A percentile compares a stretch with the other conserved stretches of the same genome.
These are phyloP conservation scores for Nebria salina DNA, from an alignment of 2,888 invertebrate species.

Conservation along the genomic window DNA sequence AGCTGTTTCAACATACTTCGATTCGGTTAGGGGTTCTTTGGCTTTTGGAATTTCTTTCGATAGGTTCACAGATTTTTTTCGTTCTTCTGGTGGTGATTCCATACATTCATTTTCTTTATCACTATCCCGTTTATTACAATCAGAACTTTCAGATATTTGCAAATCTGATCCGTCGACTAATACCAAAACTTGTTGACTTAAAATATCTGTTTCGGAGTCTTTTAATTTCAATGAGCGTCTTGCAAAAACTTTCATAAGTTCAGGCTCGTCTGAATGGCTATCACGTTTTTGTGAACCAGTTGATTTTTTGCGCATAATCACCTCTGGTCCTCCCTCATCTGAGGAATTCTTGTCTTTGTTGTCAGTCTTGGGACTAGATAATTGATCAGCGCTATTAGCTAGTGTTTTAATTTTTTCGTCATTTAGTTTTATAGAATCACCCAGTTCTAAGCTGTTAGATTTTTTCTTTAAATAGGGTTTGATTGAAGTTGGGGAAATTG, in stretches of 20 bases:
- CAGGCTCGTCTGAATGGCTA: slow-evolving; percentile 77
- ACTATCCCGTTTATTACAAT: slow-evolving; percentile 72
- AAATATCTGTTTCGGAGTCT: slow-evolving; percentile 71
- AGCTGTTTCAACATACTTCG: slow-evolving; percentile 51
- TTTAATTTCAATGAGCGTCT: slow-evolving; percentile 82
- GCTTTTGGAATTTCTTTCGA: slow-evolving; percentile 50
- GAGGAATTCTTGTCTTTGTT: slow-evolving; percentile 45
- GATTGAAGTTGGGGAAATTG: slow-evolving; percentile 50
- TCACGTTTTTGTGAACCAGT: slow-evolving; percentile 61
- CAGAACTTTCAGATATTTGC: slow-evolving; percentile 57
- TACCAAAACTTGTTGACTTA: slow-evolving; percentile 69
- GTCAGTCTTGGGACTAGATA: slow-evolving; percentile 49
- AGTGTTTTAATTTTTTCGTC: slow-evolving; percentile 26
- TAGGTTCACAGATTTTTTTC: slow-evolving; percentile 56
- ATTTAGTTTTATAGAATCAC: slow-evolving; percentile 60
- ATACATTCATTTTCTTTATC: slow-evolving; percentile 76
- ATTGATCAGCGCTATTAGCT: slow-evolving; percentile 39
- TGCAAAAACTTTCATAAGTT: slow-evolving; percentile 84
- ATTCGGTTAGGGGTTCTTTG: slow-evolving; percentile 54
- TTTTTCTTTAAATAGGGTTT: slow-evolving; percentile 67
- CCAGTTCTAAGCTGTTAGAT: slow-evolving; percentile 67
- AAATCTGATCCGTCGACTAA: slow-evolving; percentile 62
- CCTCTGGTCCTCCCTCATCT: slow-evolving; percentile 57
- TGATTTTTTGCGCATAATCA: slow-evolving; percentile 69
- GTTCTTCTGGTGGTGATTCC: slow-evolving; percentile 65